Percentiles rank a stretch among this genome's conserved stretches.
Evolutionary conservation across 2,113 vertebrate genomes (phyloP).

Genomic region (Cervus canadensis): DNA sequence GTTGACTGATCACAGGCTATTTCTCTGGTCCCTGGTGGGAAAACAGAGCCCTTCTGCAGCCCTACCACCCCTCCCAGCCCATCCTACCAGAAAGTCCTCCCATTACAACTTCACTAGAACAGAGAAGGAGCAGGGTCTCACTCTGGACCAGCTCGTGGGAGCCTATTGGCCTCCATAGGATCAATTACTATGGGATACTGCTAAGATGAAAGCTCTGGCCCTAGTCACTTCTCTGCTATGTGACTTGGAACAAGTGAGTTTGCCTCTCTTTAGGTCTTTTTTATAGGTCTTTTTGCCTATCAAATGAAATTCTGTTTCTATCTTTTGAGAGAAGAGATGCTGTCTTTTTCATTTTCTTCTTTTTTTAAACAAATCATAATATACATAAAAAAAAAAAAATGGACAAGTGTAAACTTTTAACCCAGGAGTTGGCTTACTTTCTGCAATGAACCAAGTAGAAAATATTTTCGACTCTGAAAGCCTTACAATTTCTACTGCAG

Average conservation of each 20-base stretch:
- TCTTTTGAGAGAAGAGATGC: neutral
- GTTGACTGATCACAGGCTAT: neutral
- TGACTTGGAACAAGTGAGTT: neutral
- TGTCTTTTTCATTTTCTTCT: neutral
- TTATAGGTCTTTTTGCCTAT: neutral
- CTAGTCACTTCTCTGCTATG: neutral
- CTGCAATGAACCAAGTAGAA: neutral
- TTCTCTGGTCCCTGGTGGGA: neutral
- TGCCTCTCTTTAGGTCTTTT: neutral
- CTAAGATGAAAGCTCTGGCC: neutral
- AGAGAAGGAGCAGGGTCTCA: neutral
- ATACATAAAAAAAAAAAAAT: neutral
- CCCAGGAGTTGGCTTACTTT: neutral
- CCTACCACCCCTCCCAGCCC: neutral
- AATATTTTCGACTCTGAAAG: neutral
- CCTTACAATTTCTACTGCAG: neutral
- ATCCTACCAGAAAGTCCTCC: neutral
- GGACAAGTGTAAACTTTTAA: neutral
- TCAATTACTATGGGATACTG: neutral
- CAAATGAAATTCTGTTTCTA: neutral
- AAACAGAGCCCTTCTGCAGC: neutral
- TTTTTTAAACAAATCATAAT: neutral
- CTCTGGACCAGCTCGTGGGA: neutral
- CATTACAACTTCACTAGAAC: neutral
- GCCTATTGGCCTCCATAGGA: neutral